Evolutionary conservation across 2,888 invertebrate species (phyloP).

Genomic region (Hoplodrina ambigua): DNA sequence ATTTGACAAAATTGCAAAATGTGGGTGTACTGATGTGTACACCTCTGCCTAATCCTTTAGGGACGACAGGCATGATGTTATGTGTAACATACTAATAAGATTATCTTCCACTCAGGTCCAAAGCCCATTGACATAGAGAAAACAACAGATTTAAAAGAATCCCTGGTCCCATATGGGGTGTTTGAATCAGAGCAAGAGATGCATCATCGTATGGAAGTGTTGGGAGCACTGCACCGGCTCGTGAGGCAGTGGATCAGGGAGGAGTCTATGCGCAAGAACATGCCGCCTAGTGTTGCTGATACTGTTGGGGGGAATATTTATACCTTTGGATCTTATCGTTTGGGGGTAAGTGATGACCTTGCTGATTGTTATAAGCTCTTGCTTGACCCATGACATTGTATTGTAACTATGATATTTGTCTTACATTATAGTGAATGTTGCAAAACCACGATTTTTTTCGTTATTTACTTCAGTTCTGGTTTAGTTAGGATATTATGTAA

Average conservation of each 20-base stretch:
- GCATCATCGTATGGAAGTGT: slow-evolving; percentile 96
- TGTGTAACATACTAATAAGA: not conserved
- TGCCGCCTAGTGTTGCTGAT: slow-evolving; percentile 97
- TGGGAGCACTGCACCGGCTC: slow-evolving; percentile 96
- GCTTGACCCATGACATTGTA: too few species aligned
- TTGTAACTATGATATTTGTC: too few species aligned
- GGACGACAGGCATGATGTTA: too few species aligned
- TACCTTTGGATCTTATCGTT: slow-evolving; percentile 99
- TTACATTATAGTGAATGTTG: too few species aligned
- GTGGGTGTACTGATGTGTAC: too few species aligned
- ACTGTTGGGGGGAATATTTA: slow-evolving; percentile 99
- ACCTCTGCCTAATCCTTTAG: too few species aligned
- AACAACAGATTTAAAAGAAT: slow-evolving; percentile 94
- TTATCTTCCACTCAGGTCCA: slow-evolving; percentile 89
- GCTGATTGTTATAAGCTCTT: too few species aligned
- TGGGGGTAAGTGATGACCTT: slow-evolving; percentile 94
- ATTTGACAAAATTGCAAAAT: too few species aligned
- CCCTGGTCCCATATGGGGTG: slow-evolving; percentile 95
- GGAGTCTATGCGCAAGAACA: slow-evolving; percentile 96
- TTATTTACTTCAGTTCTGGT: too few species aligned
- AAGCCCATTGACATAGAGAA: slow-evolving; percentile 94
- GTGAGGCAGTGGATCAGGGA: slow-evolving; percentile 98
- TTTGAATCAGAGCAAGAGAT: slow-evolving; percentile 97
- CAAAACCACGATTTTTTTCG: too few species aligned
- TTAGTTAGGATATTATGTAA: too few species aligned